Base-by-base conservation (phyloP, 2,888 invertebrate species). In the Ormyrus rosae region DNA sequence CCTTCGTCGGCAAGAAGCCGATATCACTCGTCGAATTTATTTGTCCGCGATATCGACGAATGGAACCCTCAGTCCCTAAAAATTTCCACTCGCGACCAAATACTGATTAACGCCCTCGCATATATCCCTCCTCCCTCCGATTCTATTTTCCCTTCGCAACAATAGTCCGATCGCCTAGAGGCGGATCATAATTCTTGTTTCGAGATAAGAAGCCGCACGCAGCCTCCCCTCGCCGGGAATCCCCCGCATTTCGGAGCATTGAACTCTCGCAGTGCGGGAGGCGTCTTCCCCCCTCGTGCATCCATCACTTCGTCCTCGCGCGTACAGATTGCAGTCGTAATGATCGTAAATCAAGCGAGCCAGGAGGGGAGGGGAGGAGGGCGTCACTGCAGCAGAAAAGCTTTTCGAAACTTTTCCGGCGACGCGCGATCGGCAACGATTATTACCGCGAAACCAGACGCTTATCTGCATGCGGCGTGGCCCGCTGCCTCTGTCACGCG, bases 301-400 rank as follows among this genome's bases (percentile, higher is more conserved):
- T 34, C 34, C 34, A 34, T 34, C 34, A 34, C 34, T 34, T 34
- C 34, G 34, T 34, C 34, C 34, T 34, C 3, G 34, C 34, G 34
- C 34, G 34, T 34, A 34, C 34, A 64, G 45, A 64, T n/a, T 3
- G 64, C 13, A 10, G 45, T 45, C 4, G 34, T 72, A 78, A 72
- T 78, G 67, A 67, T 55, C 78, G 72, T 78, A 78, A 78, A 78
- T 78, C 78, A 71, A 69, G 58, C 58, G 5, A 8, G 19, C 19
- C 19, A 19, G 19, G 19, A 19, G 19, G 19, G 19, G 0, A 19
- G 1, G 19, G 19, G 19, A 1, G 19, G 19, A 1, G 19, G 19
- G 0, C 19, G 19, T 1, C 19, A 2, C 34, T 34, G 34, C 34
- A 34, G 34, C 34, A 34, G 34, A 34, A 34, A 34, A 34, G 34